Base-by-base conservation (phyloP, 1,140 invertebrate species). In the Drosophila pseudoananassae region DNA sequence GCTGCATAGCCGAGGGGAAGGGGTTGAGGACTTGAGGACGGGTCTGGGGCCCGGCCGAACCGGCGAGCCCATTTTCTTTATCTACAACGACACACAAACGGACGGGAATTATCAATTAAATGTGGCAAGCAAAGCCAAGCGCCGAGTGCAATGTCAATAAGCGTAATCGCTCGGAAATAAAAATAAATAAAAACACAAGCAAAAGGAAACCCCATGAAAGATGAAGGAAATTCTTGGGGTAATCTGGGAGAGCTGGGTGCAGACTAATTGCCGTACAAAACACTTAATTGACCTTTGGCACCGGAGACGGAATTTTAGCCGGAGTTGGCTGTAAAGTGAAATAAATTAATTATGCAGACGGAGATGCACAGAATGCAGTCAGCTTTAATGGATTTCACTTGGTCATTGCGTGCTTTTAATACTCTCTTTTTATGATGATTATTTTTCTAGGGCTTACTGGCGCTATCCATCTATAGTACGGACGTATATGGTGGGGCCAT, bases 71-170 rank as follows among this genome's bases (percentile, higher is more conserved):
- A 74, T 51, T 64, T 84, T 50, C 51, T 46, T 81, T 85, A 87
- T 87, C 82, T 52, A 58, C 61, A 51, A 49, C 70, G 69, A 59
- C 69, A 23, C 49, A 51, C 40, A 63, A 72, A 60, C 70, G 56
- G 50, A 75, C 82, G 63, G 72, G 82, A 77, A 65, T 87, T 82
- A 88, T 88, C 82, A 87, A 87, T 87, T 88, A 87, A 88, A 76
- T 65, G 82, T 53, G 78, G 66, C 63, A 69, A 52, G 9, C 52
- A 58, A 60, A 80, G 56, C 40, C 58, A 27, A 49, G 43, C 29
- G 49, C 66, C 55, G 73, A 84, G 72, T 76, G 80, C 76, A 85
- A 58, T 85, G 80, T 80, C 80, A 85, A 84, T 81, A 81, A 60
- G 60, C 59, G 61, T 80, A 76, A 80, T 80, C 66, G 61, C 54